phyloP scores from a whole-genome alignment of 2,888 invertebrate genomes.

The Melangyna quadrimaculata region DNA sequence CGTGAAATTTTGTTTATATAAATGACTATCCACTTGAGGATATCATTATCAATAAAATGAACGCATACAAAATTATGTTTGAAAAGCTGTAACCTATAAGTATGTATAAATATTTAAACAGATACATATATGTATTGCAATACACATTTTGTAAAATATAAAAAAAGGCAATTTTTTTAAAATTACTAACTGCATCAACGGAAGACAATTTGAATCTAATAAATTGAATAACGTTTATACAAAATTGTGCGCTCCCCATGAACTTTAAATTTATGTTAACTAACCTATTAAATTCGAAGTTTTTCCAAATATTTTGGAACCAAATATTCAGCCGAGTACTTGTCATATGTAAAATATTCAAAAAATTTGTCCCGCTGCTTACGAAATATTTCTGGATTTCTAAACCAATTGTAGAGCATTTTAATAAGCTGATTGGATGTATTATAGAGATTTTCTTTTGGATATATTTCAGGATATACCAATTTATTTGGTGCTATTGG shows the following conservation, averaged over 20 bases:
- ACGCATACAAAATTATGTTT: background rate
- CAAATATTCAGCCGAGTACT: constrained; percentile 79
- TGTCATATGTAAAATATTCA: constrained; percentile 80
- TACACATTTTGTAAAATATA: background rate
- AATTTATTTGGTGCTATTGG: constrained; percentile 86
- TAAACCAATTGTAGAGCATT: constrained; percentile 82
- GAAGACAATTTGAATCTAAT: constrained; percentile 44
- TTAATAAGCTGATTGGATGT: constrained; percentile 83
- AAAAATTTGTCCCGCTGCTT: constrained; percentile 78
- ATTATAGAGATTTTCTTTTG: constrained; percentile 83
- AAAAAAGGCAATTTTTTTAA: constrained; percentile 15
- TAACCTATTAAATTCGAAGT: constrained; percentile 75
- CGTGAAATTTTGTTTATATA: too few relatives aligned
- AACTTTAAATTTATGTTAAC: background rate
- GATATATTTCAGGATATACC: constrained; percentile 89
- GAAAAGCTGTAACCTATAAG: background rate
- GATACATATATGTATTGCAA: background rate
- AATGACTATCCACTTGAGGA: too few relatives aligned
- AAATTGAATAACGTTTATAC: constrained; percentile 13
- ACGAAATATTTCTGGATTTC: constrained; percentile 81
- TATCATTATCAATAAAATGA: background rate
- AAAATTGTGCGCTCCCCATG: constrained; percentile 10
- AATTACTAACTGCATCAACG: constrained; percentile 18
- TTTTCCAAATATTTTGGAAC: constrained; percentile 80
- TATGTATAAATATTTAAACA: too few relatives aligned